Evolutionary conservation across 35 echinoderm and acorn worm species (phyloP).

Genomic region (Anneissia japonica): DNA sequence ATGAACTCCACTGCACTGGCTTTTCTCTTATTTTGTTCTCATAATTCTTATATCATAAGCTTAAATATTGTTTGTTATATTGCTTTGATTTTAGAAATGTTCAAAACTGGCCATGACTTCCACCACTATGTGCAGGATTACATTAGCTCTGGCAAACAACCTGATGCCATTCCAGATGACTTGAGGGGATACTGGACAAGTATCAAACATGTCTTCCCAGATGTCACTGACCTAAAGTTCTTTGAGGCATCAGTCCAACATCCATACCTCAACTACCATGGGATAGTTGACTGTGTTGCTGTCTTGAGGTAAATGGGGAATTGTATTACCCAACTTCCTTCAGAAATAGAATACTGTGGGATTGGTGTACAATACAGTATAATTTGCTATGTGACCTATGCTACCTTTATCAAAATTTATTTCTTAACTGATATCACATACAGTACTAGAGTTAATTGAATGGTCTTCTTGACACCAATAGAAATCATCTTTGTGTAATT

Average conservation of each 20-base stretch:
- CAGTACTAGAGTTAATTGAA: too few species aligned
- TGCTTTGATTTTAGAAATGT: neutral
- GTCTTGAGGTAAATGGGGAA: neutral
- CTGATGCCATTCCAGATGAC: neutral
- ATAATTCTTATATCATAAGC: too few species aligned
- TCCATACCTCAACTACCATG: neutral
- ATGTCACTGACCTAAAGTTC: neutral
- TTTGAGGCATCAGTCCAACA: neutral
- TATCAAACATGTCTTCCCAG: neutral
- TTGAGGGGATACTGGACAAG: conserved; percentile 11
- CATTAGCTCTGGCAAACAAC: neutral
- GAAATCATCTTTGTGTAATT: conserved; percentile 4
- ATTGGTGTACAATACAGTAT: too few species aligned
- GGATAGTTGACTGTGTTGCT: neutral
- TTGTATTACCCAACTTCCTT: too few species aligned
- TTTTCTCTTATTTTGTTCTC: too few species aligned
- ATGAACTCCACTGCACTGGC: too few species aligned
- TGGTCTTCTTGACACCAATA: neutral
- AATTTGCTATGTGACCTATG: too few species aligned
- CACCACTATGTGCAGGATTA: conserved; percentile 3
- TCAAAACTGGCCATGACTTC: neutral
- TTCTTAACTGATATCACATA: too few species aligned
- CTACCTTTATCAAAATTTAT: too few species aligned
- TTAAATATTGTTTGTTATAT: too few species aligned
- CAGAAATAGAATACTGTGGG: too few species aligned